Base-by-base conservation (phyloP, 2,888 invertebrate genomes). In the Athalia cordata region DNA sequence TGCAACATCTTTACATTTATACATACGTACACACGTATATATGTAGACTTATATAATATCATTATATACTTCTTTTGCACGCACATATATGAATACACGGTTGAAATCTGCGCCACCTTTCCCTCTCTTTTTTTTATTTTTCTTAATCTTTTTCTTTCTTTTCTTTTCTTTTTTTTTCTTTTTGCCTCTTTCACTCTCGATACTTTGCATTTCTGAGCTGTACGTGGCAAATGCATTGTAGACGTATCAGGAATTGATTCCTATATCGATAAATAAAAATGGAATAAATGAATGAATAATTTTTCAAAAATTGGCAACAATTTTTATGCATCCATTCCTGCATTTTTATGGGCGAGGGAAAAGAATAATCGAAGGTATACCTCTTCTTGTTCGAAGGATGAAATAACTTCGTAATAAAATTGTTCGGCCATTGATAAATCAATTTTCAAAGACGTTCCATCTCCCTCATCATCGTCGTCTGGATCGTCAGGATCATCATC, bases 401-500 rank as follows among this genome's bases (percentile, higher is more conserved):
- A 89, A 80, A 90, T 88, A 83, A 90, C 88, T 83, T 90, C 90
- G 84, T 89, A 89, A 86, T 89, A 90, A 85, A 90, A 88, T 80
- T 89, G 86, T 80, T 90, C 90, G 67, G 87, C 89, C 84, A 86
- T 85, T 75, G 89, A 90, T 47, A 89, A 86, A 84, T 89, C 87
- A 82, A 87, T 87, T 84, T 89, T 89, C 76, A 88, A 81, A 9
- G 88, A 89, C 6, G 84, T 83, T 57, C 85, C 83, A 82, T 89
- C 88, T 47, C 78, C 81, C 29, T 84, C 83, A 50, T 87, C 85
- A 8, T 80, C 81, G 29, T 80, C 81, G 29, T 55, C 61, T 3
- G 45, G 57, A 64, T 80, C 78, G 11, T 82, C 80, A 11, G 3
- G 49, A 9, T 52, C 75, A 13, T 87, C 84, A 68, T 87, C 84